Conservation (phyloP, 1,140 invertebrate species). For the Anoplophora glabripennis region DNA sequence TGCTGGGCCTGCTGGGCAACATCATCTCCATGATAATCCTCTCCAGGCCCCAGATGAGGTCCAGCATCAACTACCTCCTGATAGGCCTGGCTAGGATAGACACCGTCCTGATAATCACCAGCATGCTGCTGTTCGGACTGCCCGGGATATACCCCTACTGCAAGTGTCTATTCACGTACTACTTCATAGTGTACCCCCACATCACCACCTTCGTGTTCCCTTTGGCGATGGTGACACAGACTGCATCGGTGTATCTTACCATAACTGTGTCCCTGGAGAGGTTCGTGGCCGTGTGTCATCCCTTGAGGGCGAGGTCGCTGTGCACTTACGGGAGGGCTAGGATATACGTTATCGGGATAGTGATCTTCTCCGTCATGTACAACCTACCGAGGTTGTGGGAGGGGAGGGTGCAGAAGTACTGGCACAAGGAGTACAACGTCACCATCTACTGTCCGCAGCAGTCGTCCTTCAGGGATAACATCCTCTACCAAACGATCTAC, state of each 20-base stretch:
- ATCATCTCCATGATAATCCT: constrained; percentile 87
- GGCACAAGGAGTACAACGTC: constrained; percentile 55
- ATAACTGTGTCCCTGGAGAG: constrained; percentile 93
- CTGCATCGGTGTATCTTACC: constrained; percentile 92
- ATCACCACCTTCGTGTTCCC: constrained; percentile 83
- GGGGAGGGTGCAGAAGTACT: constrained; percentile 52
- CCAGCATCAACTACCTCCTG: constrained; percentile 90
- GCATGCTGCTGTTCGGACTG: constrained; percentile 83
- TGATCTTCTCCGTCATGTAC: constrained; percentile 79
- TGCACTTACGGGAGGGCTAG: constrained; percentile 89
- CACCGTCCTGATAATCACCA: constrained; percentile 81
- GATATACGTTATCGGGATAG: constrained; percentile 79
- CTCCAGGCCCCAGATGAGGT: constrained; percentile 87
- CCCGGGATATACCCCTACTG: constrained; percentile 81
- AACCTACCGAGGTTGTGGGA: constrained; percentile 82
- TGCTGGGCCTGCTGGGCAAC: constrained; percentile 86
- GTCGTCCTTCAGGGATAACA: constrained; percentile 67
- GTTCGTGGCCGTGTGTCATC: constrained; percentile 95
- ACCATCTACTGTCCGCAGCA: constrained; percentile 70
- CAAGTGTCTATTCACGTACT: constrained; percentile 70
- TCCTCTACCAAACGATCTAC: constrained; percentile 79
- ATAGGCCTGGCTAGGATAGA: constrained; percentile 89
- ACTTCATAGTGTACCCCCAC: constrained; percentile 75
- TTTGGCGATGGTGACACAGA: constrained; percentile 82
- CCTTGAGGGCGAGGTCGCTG: constrained; percentile 78